Conservation (phyloP, 2,113 vertebrate species). For the Odocoileus virginianus region DNA sequence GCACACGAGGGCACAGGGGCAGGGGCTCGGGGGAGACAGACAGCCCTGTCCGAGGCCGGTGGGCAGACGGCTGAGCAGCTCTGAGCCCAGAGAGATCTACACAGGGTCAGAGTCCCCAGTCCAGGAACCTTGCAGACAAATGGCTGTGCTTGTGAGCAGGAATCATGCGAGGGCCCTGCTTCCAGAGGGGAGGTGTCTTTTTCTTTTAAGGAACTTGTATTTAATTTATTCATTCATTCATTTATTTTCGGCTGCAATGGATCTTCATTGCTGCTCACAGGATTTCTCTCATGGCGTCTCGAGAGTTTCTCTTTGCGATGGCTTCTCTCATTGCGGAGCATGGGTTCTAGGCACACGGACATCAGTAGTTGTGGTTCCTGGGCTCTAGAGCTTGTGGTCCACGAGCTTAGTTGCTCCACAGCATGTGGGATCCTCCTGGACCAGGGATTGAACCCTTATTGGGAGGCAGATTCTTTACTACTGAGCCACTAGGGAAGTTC, state of each 20-base stretch:
- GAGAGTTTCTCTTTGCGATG: background rate
- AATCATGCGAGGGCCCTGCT: background rate
- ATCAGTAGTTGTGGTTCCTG: background rate
- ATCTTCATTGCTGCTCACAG: background rate
- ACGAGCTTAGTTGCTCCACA: background rate
- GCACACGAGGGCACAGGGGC: background rate
- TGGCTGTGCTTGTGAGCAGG: fast-evolving
- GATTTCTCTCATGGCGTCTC: background rate
- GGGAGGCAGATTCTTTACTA: background rate
- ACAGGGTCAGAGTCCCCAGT: background rate
- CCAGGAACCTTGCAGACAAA: background rate
- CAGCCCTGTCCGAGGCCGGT: background rate
- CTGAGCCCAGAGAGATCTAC: background rate
- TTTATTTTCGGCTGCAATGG: background rate
- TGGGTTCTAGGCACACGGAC: background rate
- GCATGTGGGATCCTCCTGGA: background rate
- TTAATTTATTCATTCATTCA: background rate
- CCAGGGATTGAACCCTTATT: background rate
- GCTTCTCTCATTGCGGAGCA: background rate
- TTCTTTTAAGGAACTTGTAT: background rate
- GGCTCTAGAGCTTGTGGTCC: background rate
- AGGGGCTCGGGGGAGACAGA: background rate
- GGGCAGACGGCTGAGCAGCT: background rate
- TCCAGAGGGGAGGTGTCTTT: background rate
- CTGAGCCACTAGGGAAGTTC: background rate